Evolutionary conservation across 2,888 invertebrate species (phyloP), one percentile per base, ranked within the genome.

Genomic region (Ectemnius cavifrons): DNA sequence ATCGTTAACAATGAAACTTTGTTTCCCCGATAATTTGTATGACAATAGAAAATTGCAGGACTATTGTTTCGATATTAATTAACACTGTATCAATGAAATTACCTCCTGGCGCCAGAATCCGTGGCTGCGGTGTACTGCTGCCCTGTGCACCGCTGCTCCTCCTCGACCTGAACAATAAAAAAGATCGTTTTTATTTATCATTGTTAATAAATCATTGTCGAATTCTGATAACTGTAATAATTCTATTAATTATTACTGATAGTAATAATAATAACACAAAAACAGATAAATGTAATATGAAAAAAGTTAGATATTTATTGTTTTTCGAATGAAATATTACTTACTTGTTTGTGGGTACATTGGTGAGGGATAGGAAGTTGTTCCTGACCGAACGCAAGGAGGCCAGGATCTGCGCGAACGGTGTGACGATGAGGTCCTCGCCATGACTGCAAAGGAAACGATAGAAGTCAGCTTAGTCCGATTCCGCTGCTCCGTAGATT

Each of bases 361-460:
- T 99, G 92, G 99, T 98, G 93, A 99, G 97, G 91, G 95, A 95
- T 92, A 98, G 94, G 94, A 99, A 98, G 93, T 99, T 99, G 93
- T 96, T 98, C 91, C 99, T 96, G 88, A 99, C 98, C 92, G 98
- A 98, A 91, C 99, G 96, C 91, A 99, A 94, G 92, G 98, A 98
- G 92, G 99, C 99, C 93, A 99, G 94, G 92, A 99, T 97, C 94
- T 99, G 99, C 92, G 99, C 99, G 93, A 99, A 99, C 88, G 99
- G 99, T 88, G 99, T 99, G 91, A 99, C 99, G 91, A 99, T 99
- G 93, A 99, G 95, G 93, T 99, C 99, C 94, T 99, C 99, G 91
- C 98, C 98, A 94, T 99, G 98, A 93, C 98, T 95, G 93, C 73
- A 93, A 91, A 82, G 63, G 77, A 89, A 88, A 86, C 4, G 2